Evolutionary conservation across 2,797 vertebrate species (phyloP).

Genomic region (Rhinophrynus dorsalis): DNA sequence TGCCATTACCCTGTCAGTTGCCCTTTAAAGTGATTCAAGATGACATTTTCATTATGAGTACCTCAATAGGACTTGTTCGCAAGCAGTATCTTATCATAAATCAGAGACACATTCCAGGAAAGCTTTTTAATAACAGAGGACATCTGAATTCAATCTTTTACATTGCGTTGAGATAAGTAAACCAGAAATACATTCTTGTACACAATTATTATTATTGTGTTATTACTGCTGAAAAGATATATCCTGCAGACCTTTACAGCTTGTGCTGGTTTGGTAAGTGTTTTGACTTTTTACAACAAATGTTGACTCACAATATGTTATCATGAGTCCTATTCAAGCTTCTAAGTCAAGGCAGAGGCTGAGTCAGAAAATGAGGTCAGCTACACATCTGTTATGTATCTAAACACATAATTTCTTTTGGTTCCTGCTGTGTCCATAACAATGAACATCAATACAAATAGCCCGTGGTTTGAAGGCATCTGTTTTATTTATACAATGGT

Average conservation of each 20-base stretch:
- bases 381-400: neutral
- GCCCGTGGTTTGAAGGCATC: neutral
- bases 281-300: neutral
- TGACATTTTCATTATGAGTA: constrained; percentile 7
- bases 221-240: neutral
- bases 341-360: neutral
- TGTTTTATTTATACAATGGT: too few relatives aligned
- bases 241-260: neutral
- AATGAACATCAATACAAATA: neutral
- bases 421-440: neutral
- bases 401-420: neutral
- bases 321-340: neutral
- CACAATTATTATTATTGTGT: neutral
- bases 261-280: neutral
- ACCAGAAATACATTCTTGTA: constrained; percentile 4
- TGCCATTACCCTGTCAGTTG: neutral
- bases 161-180: neutral
- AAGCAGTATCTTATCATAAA: neutral
- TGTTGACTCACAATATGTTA: neutral
- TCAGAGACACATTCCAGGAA: neutral
- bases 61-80: neutral
- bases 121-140: neutral
- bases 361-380: neutral
- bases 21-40: constrained; percentile 14
- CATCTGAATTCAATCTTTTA: neutral